Percentiles rank a stretch among this genome's conserved stretches.
These are phyloP conservation scores for Steinernema feltiae DNA, from an alignment of 1,140 invertebrate species.

Conservation along the genomic window DNA sequence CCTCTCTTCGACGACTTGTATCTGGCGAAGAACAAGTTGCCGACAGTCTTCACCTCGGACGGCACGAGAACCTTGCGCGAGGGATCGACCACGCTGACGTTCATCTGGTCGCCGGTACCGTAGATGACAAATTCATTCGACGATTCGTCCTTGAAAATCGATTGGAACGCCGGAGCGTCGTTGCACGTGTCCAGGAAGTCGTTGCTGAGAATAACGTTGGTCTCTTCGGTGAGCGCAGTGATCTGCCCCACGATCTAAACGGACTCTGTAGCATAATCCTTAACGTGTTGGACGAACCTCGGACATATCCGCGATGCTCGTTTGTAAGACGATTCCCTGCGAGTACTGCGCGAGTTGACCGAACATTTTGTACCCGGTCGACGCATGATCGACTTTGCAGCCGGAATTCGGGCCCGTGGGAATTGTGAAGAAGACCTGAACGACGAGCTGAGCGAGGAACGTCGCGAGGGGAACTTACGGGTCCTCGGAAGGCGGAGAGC, in stretches of 20 bases:
- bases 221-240: not conserved
- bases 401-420: not conserved
- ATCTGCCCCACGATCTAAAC: not conserved
- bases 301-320: not conserved
- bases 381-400: slow-evolving; percentile 21
- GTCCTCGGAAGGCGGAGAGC: slow-evolving; percentile 4
- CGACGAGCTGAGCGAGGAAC: too few relatives aligned
- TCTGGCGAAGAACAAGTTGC: not conserved
- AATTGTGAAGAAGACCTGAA: slow-evolving; percentile 21
- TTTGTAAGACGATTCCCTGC: slow-evolving; percentile 2
- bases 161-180: slow-evolving; percentile 24
- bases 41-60: not conserved
- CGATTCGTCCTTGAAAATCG: slow-evolving; percentile 30
- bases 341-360: slow-evolving; percentile 15
- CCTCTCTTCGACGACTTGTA: not conserved
- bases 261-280: not conserved
- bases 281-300: too few relatives aligned
- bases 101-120: not conserved
- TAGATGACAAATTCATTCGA: slow-evolving; percentile 7
- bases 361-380: slow-evolving; percentile 13
- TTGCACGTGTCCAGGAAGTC: slow-evolving; percentile 26
- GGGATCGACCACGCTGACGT: not conserved
- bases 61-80: not conserved
- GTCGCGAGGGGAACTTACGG: not conserved
- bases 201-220: slow-evolving; percentile 18